A percentile compares a stretch with the other conserved stretches of the same genome.
Conservation (phyloP, 2,797 vertebrate species). For the Pelobates cultripes region DNA sequence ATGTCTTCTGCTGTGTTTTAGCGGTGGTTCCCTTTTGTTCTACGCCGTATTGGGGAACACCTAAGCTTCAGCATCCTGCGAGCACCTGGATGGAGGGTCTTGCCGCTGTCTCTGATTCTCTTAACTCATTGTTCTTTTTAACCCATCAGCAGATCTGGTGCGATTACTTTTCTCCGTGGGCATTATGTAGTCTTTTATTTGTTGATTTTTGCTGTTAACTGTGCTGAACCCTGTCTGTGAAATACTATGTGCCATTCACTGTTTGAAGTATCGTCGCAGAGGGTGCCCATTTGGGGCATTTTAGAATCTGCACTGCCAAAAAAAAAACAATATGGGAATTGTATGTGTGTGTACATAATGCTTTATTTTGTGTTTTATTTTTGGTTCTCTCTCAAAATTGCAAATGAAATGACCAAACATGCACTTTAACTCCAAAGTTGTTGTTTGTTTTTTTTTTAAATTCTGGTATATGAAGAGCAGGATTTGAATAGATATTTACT, state of each 20-base stretch:
- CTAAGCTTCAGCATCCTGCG: background rate
- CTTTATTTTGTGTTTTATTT: slow-evolving; percentile 21
- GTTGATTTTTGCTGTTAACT: slow-evolving; percentile 1
- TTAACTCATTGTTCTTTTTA: slow-evolving; percentile 13
- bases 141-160: slow-evolving; percentile 14
- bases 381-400: slow-evolving; percentile 38
- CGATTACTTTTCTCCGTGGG: background rate
- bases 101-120: background rate
- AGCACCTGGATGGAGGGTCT: background rate
- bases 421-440: slow-evolving; percentile 31
- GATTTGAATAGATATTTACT: background rate
- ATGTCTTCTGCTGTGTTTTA: background rate
- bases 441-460: background rate
- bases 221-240: slow-evolving; percentile 26
- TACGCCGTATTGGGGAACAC: no score
- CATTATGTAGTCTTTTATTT: slow-evolving; percentile 27
- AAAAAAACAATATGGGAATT: slow-evolving; percentile 14
- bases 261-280: slow-evolving; percentile 20
- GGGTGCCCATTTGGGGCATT: slow-evolving; percentile 27
- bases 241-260: slow-evolving; percentile 46
- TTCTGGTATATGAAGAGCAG: background rate
- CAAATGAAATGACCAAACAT: slow-evolving; percentile 54
- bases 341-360: slow-evolving; percentile 41
- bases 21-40: no score
- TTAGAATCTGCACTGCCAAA: slow-evolving; percentile 55